Base-by-base conservation (phyloP, 2,797 vertebrate species). In the Thamnophis elegans region DNA sequence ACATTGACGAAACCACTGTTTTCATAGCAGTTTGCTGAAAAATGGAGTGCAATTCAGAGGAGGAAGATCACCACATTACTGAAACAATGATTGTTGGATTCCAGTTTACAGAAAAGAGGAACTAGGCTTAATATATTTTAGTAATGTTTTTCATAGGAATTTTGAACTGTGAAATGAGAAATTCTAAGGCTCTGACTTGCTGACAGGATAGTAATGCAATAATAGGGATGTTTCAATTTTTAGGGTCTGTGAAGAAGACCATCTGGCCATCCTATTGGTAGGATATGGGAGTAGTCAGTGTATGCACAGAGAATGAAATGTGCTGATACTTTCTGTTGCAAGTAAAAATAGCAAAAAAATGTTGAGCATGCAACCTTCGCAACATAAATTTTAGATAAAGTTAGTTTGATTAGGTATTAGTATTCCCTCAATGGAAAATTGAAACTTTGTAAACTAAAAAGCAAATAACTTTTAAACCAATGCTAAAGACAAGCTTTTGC, bases 241-340 rank as follows among this genome's bases (percentile, higher is more conserved):
- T 28, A 90, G 20, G 91, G 60, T 94, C 92, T 20, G 9, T 32
- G 14, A 54, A 59, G 54, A 82, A 4, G 14, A 20, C 5, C 28
- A 53, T 86, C 18, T 53, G 65, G 36, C 28, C 65, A 88, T 20
- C 68, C n/a, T 25, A 10, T 22, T 22, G n/a, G 73, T 60, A 65
- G 85, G 85, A 54, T 1, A 32, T 78, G 25, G 89, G 26, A 55
- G 28, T 20, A 26, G 51, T 2, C 85, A 73, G 62, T 90, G 47
- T 90, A 47, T 82, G 89, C 10, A 7, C n/a, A 20, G 89, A 88
- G 60, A 65, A 88, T 88, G 87, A 93, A 90, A 93, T 88, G 89
- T 93, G 92, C 92, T 93, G 92, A 90, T 65, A 88, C 85, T 91
- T 91, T 91, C 92, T 93, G 93, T 82, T 54, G 82, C 22, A 94